Evolutionary conservation across 2,888 invertebrate genomes (phyloP), one percentile per base, ranked within the genome.

Genomic region (Stenotaenia linearis): DNA sequence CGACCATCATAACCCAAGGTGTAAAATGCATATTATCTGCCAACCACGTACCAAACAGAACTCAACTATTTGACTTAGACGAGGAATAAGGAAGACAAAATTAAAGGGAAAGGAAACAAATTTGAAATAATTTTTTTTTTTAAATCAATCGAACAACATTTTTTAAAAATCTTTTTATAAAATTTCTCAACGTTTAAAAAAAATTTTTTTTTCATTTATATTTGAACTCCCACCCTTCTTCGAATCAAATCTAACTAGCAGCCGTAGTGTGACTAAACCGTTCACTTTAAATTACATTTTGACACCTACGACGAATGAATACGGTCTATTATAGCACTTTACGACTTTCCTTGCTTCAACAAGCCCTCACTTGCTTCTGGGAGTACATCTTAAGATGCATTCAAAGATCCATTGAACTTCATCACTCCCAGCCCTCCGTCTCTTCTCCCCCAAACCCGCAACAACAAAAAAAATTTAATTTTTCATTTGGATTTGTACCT

Each of bases 181-280:
- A 6, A 4, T 32, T 32, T 32, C 9, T 9, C 32, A 32, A 32
- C 32, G 9, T 9, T 32, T 9, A 4, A 4, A 6, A 6, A 9
- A 32, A 9, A 32, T 32, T 32, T 32, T 32, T 32, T 32, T 32
- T 32, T 9, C 32, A 32, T 32, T 32, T 32, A 6, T 69, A 12
- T 69, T 69, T 69, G 69, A 28, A 9, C 69, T n/a, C 69, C 9
- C 69, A 28, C 69, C 69, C 69, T 69, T 10, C 23, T n/a, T 28
- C 69, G 69, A 69, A 69, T 69, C 23, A 18, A 18, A 18, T n/a
- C 69, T 69, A 69, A 69, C 69, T 28, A 15, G 23, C 69, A 10
- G 25, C 69, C 69, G n/a, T 28, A 69, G 69, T 69, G 69, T 69
- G 69, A 69, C 69, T 69, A 69, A 69, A 69, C 50, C 28, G 69